Base-by-base conservation (phyloP, 2,888 invertebrate species). In the Drosophila imparisetae region DNA sequence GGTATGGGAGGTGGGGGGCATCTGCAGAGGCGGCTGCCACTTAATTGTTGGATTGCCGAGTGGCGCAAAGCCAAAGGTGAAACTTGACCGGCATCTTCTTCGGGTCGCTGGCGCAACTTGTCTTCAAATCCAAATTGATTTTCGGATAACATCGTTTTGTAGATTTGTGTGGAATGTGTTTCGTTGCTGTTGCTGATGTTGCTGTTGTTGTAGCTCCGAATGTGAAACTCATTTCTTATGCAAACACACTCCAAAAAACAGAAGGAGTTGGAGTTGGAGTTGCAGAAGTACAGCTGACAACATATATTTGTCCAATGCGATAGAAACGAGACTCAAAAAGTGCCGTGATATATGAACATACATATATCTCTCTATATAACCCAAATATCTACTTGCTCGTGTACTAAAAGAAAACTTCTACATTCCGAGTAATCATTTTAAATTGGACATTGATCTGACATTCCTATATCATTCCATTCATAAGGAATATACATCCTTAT, bases 181-280 rank as follows among this genome's bases (percentile, higher is more conserved):
- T 42, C n/a, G 52, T 15, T 24, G 27, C 10, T 27, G 49, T 49
- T 49, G 3, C 8, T 27, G 15, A 8, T 24, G 13, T 13, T 32
- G 21, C 13, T 45, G 21, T 21, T 42, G 42, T 18, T 50, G 50
- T n/a, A 27, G 27, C 8, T 29, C 8, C 50, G 27, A 61, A 71
- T 71, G 72, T 65, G 72, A 72, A 72, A 78, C 27, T 42, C 18
- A 60, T 63, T 62, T 53, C 21, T 72, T 75, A 66, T 54, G 42
- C 66, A 72, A 75, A 50, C 29, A 27, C 13, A 27, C 29, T 13
- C 8, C 18, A 49, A 38, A 38, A 49, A 29, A 4, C 11, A 21
- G 18, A 27, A 27, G 49, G n/a, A 27, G 49, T 27, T 49, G 27
- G n/a, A 27, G 49, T 27, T 49, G 10, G 27, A 49, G 27, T 18